phyloP scores from a whole-genome alignment of 2,888 invertebrate species.

The Myopa tessellatipennis region DNA sequence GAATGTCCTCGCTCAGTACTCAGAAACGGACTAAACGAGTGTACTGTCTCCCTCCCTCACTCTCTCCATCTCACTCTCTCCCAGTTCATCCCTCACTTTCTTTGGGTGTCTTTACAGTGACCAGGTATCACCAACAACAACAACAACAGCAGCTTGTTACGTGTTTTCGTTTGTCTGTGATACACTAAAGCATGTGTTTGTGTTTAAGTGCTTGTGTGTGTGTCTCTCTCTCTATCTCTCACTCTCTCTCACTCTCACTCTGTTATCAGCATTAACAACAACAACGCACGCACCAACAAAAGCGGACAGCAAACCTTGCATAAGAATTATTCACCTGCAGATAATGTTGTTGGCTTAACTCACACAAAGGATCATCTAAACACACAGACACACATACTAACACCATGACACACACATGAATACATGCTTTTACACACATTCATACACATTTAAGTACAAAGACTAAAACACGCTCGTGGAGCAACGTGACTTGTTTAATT shows the following conservation, averaged over 20 bases:
- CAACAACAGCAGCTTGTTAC: background rate
- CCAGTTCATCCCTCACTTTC: too few species aligned
- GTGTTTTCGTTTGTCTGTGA: background rate
- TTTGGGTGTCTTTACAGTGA: background rate
- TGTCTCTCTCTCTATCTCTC: background rate
- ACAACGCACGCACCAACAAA: background rate
- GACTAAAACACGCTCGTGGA: too few species aligned
- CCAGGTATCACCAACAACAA: background rate
- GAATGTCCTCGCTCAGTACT: background rate
- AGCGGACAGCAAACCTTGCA: slow-evolving; percentile 15
- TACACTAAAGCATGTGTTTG: background rate
- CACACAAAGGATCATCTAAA: background rate
- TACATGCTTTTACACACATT: too few species aligned
- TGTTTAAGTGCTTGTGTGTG: background rate
- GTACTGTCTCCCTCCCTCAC: too few species aligned
- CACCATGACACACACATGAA: background rate
- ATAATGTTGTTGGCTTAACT: slow-evolving; percentile 13
- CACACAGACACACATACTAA: slow-evolving; percentile 1
- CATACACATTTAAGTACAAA: background rate
- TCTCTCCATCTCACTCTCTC: too few species aligned
- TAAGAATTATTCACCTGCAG: slow-evolving; percentile 17
- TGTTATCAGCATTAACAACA: background rate
- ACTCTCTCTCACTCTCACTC: background rate
- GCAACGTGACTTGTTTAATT: slow-evolving; percentile 16
- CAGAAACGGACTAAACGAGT: too few species aligned